Conservation (phyloP, 2,113 vertebrate species). For the Bostrychus sinensis region DNA sequence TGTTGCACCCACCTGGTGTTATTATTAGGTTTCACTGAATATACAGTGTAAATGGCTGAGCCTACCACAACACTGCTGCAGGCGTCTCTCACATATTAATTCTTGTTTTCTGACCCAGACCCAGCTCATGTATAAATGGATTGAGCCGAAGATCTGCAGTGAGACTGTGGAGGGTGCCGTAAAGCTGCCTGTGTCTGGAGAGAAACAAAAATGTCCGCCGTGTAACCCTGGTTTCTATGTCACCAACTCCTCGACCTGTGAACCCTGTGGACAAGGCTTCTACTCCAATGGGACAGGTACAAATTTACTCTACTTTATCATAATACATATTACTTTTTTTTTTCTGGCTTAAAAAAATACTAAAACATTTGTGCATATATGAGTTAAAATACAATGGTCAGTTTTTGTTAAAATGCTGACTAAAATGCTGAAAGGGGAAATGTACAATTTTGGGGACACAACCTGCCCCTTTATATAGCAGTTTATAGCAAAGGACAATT, state of each 20-base stretch:
- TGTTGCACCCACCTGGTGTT: conserved; percentile 23
- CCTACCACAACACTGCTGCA: not conserved
- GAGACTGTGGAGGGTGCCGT: conserved; percentile 79
- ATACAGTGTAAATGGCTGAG: conserved; percentile 6
- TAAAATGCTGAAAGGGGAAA: too few relatives aligned
- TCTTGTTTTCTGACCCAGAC: conserved; percentile 79
- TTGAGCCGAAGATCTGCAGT: conserved; percentile 90
- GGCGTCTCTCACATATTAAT: conserved; percentile 23
- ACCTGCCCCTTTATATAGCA: too few relatives aligned
- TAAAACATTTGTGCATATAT: too few relatives aligned
- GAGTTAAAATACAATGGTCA: too few relatives aligned
- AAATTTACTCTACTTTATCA: not conserved
- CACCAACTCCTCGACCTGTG: conserved; percentile 82
- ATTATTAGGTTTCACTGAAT: conserved; percentile 37
- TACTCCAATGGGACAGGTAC: conserved; percentile 94
- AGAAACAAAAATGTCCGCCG: conserved; percentile 85
- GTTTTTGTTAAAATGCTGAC: too few relatives aligned
- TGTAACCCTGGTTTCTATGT: conserved; percentile 94
- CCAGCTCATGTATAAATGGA: conserved; percentile 96
- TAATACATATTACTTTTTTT: too few relatives aligned
- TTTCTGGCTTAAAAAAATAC: too few relatives aligned
- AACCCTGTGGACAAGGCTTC: conserved; percentile 83
- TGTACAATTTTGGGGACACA: too few relatives aligned
- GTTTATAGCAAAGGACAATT: too few relatives aligned
- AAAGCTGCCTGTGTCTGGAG: conserved; percentile 83